Percentiles rank a stretch among this genome's conserved stretches.
Evolutionary conservation across 2,113 vertebrate species (phyloP).

Genomic region (Cyphomyrus plagiostoma): DNA sequence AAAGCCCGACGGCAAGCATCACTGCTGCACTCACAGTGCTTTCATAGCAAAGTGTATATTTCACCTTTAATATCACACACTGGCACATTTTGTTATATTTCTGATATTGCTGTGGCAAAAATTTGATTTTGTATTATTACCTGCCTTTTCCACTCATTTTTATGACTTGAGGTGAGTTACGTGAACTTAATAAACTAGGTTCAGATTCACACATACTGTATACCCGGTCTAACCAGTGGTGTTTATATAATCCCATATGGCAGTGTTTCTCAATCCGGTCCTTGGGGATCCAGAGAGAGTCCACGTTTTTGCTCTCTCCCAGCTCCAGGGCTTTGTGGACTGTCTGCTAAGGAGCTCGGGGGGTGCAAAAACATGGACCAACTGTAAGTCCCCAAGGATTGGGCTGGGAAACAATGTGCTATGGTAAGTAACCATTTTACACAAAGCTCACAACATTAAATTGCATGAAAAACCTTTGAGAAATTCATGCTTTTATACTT

Average conservation of each 20-base stretch:
- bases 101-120: background rate
- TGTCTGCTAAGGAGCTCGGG: background rate
- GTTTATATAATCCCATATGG: background rate
- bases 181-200: background rate
- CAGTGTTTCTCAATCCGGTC: background rate
- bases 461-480: background rate
- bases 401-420: background rate
- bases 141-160: background rate
- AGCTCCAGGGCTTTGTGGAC: background rate
- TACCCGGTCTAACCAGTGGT: background rate
- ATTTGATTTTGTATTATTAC: background rate
- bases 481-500: background rate
- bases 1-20: too few relatives aligned
- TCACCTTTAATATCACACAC: background rate
- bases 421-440: background rate
- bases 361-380: background rate
- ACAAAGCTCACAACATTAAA: background rate
- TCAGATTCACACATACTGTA: background rate
- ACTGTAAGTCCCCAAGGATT: background rate
- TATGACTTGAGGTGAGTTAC: background rate
- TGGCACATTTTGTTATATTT: background rate
- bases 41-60: background rate
- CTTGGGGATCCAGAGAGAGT: background rate
- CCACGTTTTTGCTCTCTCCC: background rate
- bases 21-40: background rate